phyloP scores from a whole-genome alignment of 2,113 vertebrate species.

The Hyaena hyaena region DNA sequence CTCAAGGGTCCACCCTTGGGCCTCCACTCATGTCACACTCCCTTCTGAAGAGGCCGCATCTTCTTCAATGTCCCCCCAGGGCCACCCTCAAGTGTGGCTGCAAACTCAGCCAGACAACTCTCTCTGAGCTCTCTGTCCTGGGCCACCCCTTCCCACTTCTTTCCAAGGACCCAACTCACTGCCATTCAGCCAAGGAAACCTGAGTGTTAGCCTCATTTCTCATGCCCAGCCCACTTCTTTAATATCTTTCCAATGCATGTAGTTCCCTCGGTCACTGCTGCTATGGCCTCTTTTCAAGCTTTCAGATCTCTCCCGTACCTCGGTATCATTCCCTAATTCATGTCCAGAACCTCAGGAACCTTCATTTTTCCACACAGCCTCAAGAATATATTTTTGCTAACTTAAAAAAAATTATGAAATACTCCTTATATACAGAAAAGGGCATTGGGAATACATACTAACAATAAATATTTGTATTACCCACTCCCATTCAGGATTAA shows the following conservation, averaged over 20 bases:
- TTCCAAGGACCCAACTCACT: not conserved
- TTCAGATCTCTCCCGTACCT: not conserved
- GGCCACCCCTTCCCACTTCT: not conserved
- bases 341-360: not conserved
- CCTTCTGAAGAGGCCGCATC: not conserved
- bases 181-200: not conserved
- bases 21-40: not conserved
- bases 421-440: not conserved
- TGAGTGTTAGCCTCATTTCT: not conserved
- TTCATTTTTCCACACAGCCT: not conserved
- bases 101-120: not conserved
- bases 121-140: fast-evolving
- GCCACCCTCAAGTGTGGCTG: not conserved
- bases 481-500: not conserved
- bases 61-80: not conserved
- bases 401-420: not conserved
- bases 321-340: not conserved
- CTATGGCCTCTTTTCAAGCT: not conserved
- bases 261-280: not conserved
- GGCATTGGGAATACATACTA: constrained; percentile 27
- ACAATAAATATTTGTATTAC: not conserved
- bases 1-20: not conserved
- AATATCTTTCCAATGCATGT: not conserved
- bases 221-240: not conserved
- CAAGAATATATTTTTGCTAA: not conserved